phyloP scores from a whole-genome alignment of 2,797 vertebrate genomes.

The Eptatretus atami region DNA sequence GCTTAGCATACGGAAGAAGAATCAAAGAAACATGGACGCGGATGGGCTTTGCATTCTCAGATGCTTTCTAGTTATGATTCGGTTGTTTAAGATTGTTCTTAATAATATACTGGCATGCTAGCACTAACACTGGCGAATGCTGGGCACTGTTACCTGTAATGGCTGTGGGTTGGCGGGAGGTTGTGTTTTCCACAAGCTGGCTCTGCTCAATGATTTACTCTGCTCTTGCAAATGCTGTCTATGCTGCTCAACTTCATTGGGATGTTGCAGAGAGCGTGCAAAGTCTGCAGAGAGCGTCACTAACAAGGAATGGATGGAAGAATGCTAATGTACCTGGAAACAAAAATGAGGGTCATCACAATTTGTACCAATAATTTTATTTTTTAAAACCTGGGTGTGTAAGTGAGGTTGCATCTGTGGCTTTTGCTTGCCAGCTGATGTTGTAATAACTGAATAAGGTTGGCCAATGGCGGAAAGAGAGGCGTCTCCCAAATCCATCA shows the following conservation, averaged over 20 bases:
- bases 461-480: conserved; percentile 89
- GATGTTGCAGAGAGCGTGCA: conserved; percentile 48
- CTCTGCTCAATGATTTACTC: no score
- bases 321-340: conserved; percentile 61
- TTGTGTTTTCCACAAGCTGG: no score
- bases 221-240: conserved; percentile 8
- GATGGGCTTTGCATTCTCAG: no score
- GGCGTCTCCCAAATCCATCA: conserved; percentile 59
- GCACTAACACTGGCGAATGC: no score
- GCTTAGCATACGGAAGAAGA: no score
- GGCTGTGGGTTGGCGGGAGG: no score
- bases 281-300: conserved; percentile 41
- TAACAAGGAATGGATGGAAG: conserved; percentile 54
- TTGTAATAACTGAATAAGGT: conserved; percentile 90
- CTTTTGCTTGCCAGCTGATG: conserved; percentile 59
- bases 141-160: no score
- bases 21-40: no score
- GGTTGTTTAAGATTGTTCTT: no score
- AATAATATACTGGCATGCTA: no score
- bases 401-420: background rate
- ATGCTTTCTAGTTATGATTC: no score
- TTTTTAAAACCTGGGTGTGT: background rate
- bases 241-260: conserved; percentile 39
- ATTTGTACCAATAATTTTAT: no score
- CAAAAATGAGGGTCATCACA: background rate